Conservation (phyloP, 2,888 invertebrate species). For the Apeira syringaria region DNA sequence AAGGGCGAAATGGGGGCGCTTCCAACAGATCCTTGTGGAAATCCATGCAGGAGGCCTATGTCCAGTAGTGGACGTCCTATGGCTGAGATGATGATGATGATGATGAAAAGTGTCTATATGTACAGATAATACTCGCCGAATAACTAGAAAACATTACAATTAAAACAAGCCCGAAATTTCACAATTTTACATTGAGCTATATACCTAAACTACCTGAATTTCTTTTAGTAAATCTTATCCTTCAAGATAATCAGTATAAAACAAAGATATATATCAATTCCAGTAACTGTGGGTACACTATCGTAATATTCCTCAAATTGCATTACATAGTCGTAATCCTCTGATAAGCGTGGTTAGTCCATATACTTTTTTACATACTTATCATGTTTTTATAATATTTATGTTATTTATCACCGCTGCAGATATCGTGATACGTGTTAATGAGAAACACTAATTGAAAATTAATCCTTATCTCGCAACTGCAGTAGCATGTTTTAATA, state of each 20-base stretch:
- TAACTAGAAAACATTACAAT: too few relatives aligned
- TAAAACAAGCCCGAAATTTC: too few relatives aligned
- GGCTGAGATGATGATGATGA: too few relatives aligned
- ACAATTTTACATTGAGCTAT: too few relatives aligned
- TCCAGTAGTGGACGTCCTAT: too few relatives aligned
- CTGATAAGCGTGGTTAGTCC: neutral
- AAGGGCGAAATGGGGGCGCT: too few relatives aligned
- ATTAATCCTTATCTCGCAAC: neutral
- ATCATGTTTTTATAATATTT: neutral
- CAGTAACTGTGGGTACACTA: slow-evolving; percentile 2
- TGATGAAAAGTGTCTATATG: too few relatives aligned
- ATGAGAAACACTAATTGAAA: neutral
- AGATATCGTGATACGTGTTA: neutral
- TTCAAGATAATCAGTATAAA: neutral
- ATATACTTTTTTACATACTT: neutral
- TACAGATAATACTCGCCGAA: too few relatives aligned
- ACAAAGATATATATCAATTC: slow-evolving; percentile 10
- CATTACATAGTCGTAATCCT: neutral
- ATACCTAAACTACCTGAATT: too few relatives aligned
- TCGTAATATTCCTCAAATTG: slow-evolving; percentile 3
- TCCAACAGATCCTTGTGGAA: too few relatives aligned
- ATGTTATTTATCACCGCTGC: neutral
- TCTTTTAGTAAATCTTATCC: slow-evolving; percentile 8
- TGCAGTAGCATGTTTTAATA: neutral
- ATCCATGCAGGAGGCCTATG: too few relatives aligned